Conservation (phyloP, 1,140 invertebrate species). For the Daktulosphaira vitifoliae region DNA sequence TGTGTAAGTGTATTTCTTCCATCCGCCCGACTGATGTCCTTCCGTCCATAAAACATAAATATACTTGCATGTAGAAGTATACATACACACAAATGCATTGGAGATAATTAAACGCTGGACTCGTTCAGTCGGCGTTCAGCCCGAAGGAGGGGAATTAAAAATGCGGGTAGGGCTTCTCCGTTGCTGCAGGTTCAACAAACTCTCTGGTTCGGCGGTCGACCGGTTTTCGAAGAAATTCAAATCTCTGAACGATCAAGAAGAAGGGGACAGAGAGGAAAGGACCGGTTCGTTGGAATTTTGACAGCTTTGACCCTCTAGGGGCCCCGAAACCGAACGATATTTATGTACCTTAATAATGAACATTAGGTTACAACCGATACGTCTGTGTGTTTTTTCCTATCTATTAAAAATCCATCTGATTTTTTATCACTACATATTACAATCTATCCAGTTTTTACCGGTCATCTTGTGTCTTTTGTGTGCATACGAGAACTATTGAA, state of each 20-base stretch:
- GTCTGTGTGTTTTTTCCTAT: too few species aligned
- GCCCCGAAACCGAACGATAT: conserved; percentile 25
- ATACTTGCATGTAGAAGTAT: too few species aligned
- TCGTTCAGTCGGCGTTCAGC: not conserved
- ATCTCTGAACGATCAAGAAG: not conserved
- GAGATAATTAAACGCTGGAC: conserved; percentile 12
- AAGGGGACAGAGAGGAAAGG: not conserved
- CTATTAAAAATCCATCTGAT: too few species aligned
- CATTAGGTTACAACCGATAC: not conserved
- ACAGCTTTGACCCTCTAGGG: conserved; percentile 16
- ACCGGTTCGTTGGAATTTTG: conserved; percentile 28
- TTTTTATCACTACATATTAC: too few species aligned
- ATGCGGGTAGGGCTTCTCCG: conserved; percentile 6
- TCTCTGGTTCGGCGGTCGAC: conserved; percentile 15
- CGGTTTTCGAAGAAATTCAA: conserved; percentile 24
- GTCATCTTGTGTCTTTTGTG: too few species aligned
- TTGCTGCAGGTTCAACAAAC: conserved; percentile 24
- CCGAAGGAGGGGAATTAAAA: not conserved
- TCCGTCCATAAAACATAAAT: too few species aligned
- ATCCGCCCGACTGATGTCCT: too few species aligned
- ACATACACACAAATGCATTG: too few species aligned
- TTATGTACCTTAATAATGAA: conserved; percentile 24
- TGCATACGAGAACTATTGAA: too few species aligned
- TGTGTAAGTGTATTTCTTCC: too few species aligned
- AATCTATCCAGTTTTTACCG: too few species aligned